phyloP scores from a whole-genome alignment of 2,888 invertebrate species.

The Dromius quadrimaculatus region DNA sequence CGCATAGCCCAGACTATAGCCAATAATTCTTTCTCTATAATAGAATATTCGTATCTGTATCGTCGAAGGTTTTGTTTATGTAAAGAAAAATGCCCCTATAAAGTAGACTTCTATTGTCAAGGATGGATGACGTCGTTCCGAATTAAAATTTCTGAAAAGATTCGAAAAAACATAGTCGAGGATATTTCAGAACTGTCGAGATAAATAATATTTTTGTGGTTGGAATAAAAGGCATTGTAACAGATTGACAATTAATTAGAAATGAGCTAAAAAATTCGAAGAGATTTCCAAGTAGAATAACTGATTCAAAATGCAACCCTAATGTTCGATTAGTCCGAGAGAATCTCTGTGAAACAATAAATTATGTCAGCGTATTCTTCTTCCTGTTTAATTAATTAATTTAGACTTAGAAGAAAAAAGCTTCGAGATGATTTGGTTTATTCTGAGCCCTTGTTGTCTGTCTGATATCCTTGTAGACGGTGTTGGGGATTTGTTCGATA shows the following conservation, averaged over 20 bases:
- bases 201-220: slow-evolving; percentile 25
- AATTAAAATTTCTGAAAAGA: no score
- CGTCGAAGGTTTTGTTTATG: no score
- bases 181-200: no score
- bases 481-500: slow-evolving; percentile 40
- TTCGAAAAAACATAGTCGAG: no score
- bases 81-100: no score
- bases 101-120: no score
- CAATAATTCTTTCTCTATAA: no score
- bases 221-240: slow-evolving; percentile 2
- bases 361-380: slow-evolving; percentile 31
- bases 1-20: no score
- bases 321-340: slow-evolving; percentile 45
- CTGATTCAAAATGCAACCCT: slow-evolving; percentile 48
- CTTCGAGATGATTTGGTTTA: slow-evolving; percentile 32
- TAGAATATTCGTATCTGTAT: no score
- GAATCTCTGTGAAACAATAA: slow-evolving; percentile 51
- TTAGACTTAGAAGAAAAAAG: slow-evolving; percentile 43
- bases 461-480: slow-evolving; percentile 8
- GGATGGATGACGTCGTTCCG: no score
- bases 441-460: slow-evolving; percentile 20
- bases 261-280: slow-evolving; percentile 19
- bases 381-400: slow-evolving; percentile 50
- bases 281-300: slow-evolving; percentile 33
- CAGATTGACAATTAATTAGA: slow-evolving; percentile 40